Evolutionary conservation across 2,888 invertebrate genomes (phyloP), one percentile per base, ranked within the genome.

Genomic region (Drosophila bunnanda): DNA sequence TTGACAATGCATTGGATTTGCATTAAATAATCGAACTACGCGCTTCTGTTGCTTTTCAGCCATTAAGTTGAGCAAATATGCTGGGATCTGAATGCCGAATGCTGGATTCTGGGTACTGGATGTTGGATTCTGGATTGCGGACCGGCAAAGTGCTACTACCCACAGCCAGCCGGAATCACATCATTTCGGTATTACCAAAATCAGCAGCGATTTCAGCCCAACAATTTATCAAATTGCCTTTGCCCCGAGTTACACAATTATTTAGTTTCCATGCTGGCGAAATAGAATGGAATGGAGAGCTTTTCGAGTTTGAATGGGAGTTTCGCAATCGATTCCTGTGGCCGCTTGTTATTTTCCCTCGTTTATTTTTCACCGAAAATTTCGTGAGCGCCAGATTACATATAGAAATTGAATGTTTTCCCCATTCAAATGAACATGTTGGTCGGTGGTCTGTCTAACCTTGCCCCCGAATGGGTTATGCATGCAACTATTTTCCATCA

Each of bases 11-110:
- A 79, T 72, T 57, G 57, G 83, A 83, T 83, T 88, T 83, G 72
- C 88, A 88, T 88, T 86, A 78, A 83, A 88, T 86, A 83, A 83
- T 83, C 75, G 78, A 86, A 78, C 64, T 80, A 69, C 61, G 61
- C 57, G 62, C 52, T 61, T 53, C 46, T 68, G 57, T 61, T 74
- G 41, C 66, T 74, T 74, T 72, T 65, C 30, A 56, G 69, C 80
- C 55, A 75, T 86, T 86, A 82, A 70, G 67, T 69, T 68, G 36
- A 36, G 60, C 72, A 85, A 77, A 88, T 77, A 53, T 59, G 50
- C 50, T 28, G 56, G 66, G 56, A 57, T 67, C 43, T 32, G 12
- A 52, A 59, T 32, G 38, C 28, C 10, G 13, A 22, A 43, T 32
- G 38, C 25, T n/a, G 20, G 20, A 8, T 25, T 5, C 41, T 22